A percentile compares a stretch with the other conserved stretches of the same genome.
Evolutionary conservation across 2,888 invertebrate genomes (phyloP).

Genomic region (Amiota communis): DNA sequence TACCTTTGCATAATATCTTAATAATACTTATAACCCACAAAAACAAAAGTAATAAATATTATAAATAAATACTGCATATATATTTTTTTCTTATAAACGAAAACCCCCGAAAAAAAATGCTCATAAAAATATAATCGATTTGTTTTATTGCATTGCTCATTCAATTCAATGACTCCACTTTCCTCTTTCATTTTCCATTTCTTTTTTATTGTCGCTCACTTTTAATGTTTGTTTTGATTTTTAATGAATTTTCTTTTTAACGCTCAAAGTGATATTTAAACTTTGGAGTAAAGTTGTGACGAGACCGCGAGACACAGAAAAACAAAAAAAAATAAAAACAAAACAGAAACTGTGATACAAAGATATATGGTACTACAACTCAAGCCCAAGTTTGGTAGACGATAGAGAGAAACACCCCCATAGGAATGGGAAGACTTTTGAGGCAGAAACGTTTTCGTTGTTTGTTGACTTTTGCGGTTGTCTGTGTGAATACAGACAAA

Average conservation of each 20-base stretch:
- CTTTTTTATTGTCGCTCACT: not conserved
- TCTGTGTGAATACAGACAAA: constrained; percentile 1
- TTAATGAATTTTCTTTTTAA: constrained; percentile 16
- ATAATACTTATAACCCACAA: not conserved
- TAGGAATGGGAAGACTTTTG: not conserved
- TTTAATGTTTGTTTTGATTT: constrained; percentile 20
- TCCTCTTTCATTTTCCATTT: not conserved
- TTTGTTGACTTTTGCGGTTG: constrained; percentile 30
- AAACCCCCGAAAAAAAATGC: not conserved
- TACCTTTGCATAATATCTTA: not conserved
- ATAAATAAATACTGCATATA: not conserved
- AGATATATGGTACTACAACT: no score
- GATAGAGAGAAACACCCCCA: not conserved
- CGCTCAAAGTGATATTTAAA: constrained; percentile 8
- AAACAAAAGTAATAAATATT: not conserved
- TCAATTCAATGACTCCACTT: not conserved
- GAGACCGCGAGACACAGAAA: not conserved
- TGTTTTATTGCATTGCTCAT: not conserved
- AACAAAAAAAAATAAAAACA: not conserved
- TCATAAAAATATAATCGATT: constrained; percentile 18
- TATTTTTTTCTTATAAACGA: not conserved
- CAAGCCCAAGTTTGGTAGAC: not conserved
- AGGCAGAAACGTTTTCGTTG: constrained; percentile 24
- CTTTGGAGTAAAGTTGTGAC: constrained; percentile 1
- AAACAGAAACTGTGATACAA: no score